Conservation (phyloP, 1,140 invertebrate genomes). For the Hycleus cichorii region DNA sequence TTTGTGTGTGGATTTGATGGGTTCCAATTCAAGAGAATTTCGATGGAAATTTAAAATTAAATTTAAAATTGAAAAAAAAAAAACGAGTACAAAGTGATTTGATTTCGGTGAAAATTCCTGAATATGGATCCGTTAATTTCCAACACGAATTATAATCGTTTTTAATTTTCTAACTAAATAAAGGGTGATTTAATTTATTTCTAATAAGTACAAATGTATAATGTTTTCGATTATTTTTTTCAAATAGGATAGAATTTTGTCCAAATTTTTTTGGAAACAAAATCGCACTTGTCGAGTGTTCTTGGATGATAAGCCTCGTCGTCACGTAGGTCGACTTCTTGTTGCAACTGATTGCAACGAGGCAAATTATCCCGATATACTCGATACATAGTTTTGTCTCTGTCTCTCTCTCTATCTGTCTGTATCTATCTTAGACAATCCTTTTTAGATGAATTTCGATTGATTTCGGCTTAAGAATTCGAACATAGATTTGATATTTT, state of each 20-base stretch:
- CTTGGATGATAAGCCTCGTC: too few relatives aligned
- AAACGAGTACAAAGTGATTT: too few relatives aligned
- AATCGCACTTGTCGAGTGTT: too few relatives aligned
- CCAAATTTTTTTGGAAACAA: not conserved
- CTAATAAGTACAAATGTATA: constrained; percentile 18
- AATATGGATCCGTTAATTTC: too few relatives aligned
- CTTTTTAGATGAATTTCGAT: constrained; percentile 15
- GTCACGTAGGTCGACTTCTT: too few relatives aligned
- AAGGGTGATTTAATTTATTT: constrained; percentile 22
- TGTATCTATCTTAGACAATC: constrained; percentile 16
- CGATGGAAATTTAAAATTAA: too few relatives aligned
- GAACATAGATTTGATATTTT: constrained; percentile 7
- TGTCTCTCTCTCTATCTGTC: constrained; percentile 20
- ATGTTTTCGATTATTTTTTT: constrained; percentile 17
- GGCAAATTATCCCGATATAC: too few relatives aligned
- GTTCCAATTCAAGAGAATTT: too few relatives aligned
- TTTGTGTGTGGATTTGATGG: too few relatives aligned
- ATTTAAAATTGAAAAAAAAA: too few relatives aligned
- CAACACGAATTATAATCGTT: not conserved
- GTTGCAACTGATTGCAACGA: too few relatives aligned
- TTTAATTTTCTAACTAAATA: constrained; percentile 3
- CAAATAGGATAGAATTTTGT: constrained; percentile 17
- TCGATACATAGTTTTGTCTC: constrained; percentile 4
- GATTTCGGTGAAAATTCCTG: too few relatives aligned
- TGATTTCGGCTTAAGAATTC: constrained; percentile 17